phyloP scores from a whole-genome alignment of 1,140 invertebrate species.

The Metopolophium dirhodum region DNA sequence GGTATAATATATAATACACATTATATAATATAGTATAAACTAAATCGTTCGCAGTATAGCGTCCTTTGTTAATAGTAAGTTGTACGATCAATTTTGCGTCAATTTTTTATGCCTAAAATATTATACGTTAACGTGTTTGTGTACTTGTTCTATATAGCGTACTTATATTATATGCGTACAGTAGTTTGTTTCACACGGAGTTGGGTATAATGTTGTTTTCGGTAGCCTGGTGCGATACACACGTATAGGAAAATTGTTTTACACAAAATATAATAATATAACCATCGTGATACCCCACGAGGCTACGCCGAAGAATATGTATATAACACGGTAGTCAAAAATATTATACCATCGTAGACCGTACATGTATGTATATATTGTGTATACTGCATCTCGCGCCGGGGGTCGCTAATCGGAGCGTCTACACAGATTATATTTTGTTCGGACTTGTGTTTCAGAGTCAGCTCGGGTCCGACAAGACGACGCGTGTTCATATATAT shows the following conservation, averaged over 20 bases:
- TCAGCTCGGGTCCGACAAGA: conserved; percentile 41
- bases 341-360: background rate
- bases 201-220: background rate
- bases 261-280: background rate
- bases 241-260: background rate
- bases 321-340: background rate
- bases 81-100: too few species aligned
- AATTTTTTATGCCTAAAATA: background rate
- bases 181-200: background rate
- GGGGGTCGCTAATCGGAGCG: background rate
- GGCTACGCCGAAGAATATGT: background rate
- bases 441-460: background rate
- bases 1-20: too few species aligned
- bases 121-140: too few species aligned
- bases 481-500: background rate
- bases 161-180: background rate
- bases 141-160: too few species aligned
- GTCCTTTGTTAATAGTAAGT: too few species aligned
- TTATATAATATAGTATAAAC: too few species aligned
- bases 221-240: background rate
- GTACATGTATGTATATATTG: too few species aligned
- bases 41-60: too few species aligned
- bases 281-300: background rate
- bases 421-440: conserved; percentile 46
- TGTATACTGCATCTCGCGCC: background rate